A percentile compares a stretch with the other conserved stretches of the same genome.
phyloP scores from a whole-genome alignment of 1,140 invertebrate genomes.

The Tachypleus tridentatus region DNA sequence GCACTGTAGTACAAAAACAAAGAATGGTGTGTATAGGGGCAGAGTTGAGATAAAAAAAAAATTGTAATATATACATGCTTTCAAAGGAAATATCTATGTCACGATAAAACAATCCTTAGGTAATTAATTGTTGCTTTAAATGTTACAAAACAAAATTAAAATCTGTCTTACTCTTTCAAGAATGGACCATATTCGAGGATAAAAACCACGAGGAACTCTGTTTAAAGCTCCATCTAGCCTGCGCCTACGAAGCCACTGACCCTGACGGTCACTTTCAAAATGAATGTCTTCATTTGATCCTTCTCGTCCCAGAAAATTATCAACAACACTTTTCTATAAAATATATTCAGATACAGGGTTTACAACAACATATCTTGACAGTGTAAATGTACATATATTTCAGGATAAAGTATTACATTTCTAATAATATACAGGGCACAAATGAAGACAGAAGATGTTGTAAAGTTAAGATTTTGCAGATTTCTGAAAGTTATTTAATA shows the following conservation, averaged over 20 bases:
- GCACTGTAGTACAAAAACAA: conserved; percentile 47
- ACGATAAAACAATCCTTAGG: conserved; percentile 22
- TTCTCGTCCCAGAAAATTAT: conserved; percentile 22
- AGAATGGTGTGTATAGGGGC: too few species aligned
- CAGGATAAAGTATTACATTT: too few species aligned
- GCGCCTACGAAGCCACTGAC: conserved; percentile 89
- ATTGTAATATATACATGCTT: too few species aligned
- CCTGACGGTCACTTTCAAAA: conserved; percentile 63
- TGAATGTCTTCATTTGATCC: conserved; percentile 24
- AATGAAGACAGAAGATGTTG: too few species aligned
- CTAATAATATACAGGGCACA: too few species aligned
- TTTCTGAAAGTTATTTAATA: too few species aligned
- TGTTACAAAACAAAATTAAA: background rate
- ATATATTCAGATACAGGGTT: too few species aligned
- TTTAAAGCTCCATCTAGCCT: conserved; percentile 93
- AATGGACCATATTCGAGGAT: conserved; percentile 76
- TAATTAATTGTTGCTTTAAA: background rate
- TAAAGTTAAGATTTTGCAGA: too few species aligned
- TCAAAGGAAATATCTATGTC: too few species aligned
- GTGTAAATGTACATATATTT: too few species aligned
- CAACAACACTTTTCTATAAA: conserved; percentile 23
- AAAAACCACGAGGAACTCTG: conserved; percentile 91
- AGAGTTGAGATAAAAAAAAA: too few species aligned
- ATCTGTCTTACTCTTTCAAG: conserved; percentile 56
- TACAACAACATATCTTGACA: too few species aligned